Evolutionary conservation across 2,797 vertebrate genomes (phyloP), one percentile per base, ranked within the genome.

Genomic region (Falco cherrug): DNA sequence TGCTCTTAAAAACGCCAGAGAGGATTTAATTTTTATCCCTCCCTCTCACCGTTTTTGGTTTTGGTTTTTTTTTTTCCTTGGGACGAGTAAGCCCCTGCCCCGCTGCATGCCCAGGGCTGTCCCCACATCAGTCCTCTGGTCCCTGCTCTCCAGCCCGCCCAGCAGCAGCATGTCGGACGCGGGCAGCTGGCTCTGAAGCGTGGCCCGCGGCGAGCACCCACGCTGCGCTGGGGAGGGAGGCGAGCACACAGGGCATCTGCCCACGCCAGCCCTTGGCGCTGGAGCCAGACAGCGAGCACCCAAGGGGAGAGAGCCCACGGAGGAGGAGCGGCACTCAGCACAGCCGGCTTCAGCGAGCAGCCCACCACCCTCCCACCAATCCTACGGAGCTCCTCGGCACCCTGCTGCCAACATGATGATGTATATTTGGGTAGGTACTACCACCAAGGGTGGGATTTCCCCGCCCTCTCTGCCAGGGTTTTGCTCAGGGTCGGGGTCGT

Each of bases 391-490:
- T 56, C 28, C 81, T 20, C 41, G 11, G 87, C 84, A 65, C 69
- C 84, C 28, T 1, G 7, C 85, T 63, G 89, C 90, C 8, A 5
- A 80, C 96, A 96, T 43, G 73, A 94, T 95, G 97, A 85, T 97
- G 91, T 97, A 95, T 94, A 97, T 98, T 90, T 75, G 97, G 94
- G 96, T 96, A 84, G 91, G 95, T 96, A 92, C 91, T 70, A 24
- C 54, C 6, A 9, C 35, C 51, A 5, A 5, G 17, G 22, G 29
- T 22, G 75, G 77, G 48, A 4, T 37, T 51, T 8, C 31, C 75
- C 29, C 11, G 47, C 33, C 37, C 35, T 60, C 13, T 39, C 35
- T 41, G 71, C 53, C 2, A 11, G 63, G 70, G 37, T 41, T 56
- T 28, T 15, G 60, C 88, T 67, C 8, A 4, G 63, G 19, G 7